Conservation (phyloP, 2,113 vertebrate genomes). For the Kryptolebias marmoratus region DNA sequence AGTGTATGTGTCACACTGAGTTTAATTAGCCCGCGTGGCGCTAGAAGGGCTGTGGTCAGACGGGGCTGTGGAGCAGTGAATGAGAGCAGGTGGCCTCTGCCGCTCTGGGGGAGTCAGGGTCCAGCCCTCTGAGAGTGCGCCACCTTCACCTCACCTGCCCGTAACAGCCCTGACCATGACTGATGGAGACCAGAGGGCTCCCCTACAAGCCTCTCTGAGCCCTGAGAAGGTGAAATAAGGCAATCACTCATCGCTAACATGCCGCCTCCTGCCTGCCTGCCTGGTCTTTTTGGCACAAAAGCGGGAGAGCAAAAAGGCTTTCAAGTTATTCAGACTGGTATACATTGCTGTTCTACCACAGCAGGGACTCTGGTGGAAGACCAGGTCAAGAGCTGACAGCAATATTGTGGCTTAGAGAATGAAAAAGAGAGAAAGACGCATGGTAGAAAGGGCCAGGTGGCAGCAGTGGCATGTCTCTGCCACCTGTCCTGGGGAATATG, state of each 20-base stretch:
- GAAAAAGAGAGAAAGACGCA: conserved; percentile 42
- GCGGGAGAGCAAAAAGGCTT: conserved; percentile 11
- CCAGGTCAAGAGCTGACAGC: conserved; percentile 68
- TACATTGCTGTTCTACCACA: conserved; percentile 27
- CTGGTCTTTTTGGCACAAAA: conserved; percentile 9
- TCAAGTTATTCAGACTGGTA: conserved; percentile 43
- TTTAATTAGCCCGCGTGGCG: conserved; percentile 75
- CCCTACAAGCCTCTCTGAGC: conserved; percentile 49
- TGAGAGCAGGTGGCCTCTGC: conserved; percentile 76
- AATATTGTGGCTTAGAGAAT: conserved; percentile 63
- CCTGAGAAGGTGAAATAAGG: conserved; percentile 21
- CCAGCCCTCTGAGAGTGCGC: conserved; percentile 28
- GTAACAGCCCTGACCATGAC: conserved; percentile 38
- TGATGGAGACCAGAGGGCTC: conserved; percentile 47
- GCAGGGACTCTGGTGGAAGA: conserved; percentile 48
- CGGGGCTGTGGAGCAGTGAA: conserved; percentile 56
- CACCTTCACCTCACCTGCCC: conserved; percentile 24
- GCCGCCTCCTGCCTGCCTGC: conserved; percentile 42
- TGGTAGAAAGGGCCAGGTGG: conserved; percentile 70
- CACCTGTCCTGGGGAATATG: conserved; percentile 77
- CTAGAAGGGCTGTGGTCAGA: conserved; percentile 60
- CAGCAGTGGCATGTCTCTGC: conserved; percentile 73
- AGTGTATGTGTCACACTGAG: conserved; percentile 67
- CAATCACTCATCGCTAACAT: conserved; percentile 38
- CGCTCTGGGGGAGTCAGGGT: conserved; percentile 53